These are phyloP conservation scores for Ethmia dodecea DNA, from an alignment of 2,888 invertebrate species.

Conservation along the genomic window DNA sequence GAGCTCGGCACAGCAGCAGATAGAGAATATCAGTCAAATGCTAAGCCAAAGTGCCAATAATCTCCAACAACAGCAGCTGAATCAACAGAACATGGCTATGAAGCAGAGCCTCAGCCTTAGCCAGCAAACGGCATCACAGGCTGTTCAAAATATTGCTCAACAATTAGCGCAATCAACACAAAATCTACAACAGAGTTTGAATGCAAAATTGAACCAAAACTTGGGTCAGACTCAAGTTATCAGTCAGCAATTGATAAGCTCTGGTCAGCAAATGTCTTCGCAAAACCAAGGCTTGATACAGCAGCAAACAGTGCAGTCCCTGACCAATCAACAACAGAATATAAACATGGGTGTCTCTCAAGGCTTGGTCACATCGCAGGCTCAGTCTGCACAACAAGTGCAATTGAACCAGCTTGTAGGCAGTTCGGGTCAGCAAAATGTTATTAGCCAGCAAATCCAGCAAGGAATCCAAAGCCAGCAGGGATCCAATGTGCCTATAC, in stretches of 20 bases:
- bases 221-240: constrained; percentile 61
- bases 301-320: constrained; percentile 62
- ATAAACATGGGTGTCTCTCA: constrained; percentile 66
- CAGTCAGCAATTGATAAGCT: constrained; percentile 64
- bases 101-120: constrained; percentile 63
- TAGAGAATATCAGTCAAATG: constrained; percentile 79
- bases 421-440: constrained; percentile 52
- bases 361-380: constrained; percentile 56
- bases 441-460: constrained; percentile 70
- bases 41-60: constrained; percentile 70
- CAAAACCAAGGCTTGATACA: constrained; percentile 61
- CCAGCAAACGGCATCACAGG: constrained; percentile 60
- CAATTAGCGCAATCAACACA: constrained; percentile 66
- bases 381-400: constrained; percentile 50
- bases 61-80: constrained; percentile 61
- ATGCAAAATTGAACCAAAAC: constrained; percentile 65
- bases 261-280: constrained; percentile 66
- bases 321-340: constrained; percentile 64
- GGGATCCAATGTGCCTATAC: constrained; percentile 48
- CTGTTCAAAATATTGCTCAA: constrained; percentile 68
- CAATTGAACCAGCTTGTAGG: constrained; percentile 67
- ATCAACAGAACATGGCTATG: constrained; percentile 64
- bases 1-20: constrained; percentile 79
- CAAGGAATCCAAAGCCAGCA: constrained; percentile 64
- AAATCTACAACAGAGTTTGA: constrained; percentile 58